Evolutionary conservation across 2,113 vertebrate species (phyloP), one percentile per base, ranked within the genome.

Genomic region (Pteronura brasiliensis): DNA sequence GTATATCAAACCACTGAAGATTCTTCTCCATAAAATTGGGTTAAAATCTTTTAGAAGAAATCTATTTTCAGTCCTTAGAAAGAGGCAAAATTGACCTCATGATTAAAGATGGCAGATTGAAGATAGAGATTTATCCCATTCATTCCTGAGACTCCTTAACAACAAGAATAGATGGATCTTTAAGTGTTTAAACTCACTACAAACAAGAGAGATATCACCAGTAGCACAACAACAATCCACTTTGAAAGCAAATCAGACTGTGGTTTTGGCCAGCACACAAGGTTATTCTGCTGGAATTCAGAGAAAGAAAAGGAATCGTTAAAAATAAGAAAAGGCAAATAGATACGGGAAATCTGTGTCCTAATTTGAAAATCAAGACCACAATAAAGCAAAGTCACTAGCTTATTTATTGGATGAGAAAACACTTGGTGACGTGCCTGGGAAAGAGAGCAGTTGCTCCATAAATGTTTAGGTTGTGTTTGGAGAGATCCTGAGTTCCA

Each of bases 261-360:
- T 11, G 6, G 36, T 76, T 27, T 81, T 47, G 6, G 23, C 89
- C 69, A 49, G 61, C 42, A 86, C 36, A 18, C 44, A 52, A 74
- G 2, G 7, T 93, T 36, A 34, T 84, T 74, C 52, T 86, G 67
- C 52, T n/a, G 86, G 72, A 93, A 80, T 55, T 77, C 55, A 71
- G 52, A 81, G 52, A 39, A 69, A 85, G 63, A n/a, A 72, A 42
- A 81, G 27, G 11, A 91, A 57, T 82, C 81, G 44, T 44, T 95
- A 31, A 93, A 82, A 87, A 92, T 93, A 90, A 69, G 27, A 90
- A 95, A 82, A 93, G 57, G 1, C 29, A 59, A 95, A 65, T 67
- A 79, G 39, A 83, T 71, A 81, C 20, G 29, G 67, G 34, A 67
- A 82, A 47, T 42, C 55, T 83, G 17, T 79, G 79, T 96, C 57